Evolutionary conservation across 1,140 invertebrate genomes (phyloP).

Genomic region (Drosophila simulans): DNA sequence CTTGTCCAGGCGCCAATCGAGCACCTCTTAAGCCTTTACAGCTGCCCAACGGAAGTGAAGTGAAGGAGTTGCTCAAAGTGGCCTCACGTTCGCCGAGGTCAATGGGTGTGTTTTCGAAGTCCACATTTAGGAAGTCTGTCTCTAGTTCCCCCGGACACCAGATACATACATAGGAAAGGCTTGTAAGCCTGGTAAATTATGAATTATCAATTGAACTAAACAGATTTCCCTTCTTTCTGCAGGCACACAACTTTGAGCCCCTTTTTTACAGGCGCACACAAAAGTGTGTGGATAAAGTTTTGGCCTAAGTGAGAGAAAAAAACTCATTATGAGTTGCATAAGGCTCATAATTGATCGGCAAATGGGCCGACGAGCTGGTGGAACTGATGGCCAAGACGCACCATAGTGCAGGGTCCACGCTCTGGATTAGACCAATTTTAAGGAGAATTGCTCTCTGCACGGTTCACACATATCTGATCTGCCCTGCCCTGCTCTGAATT

Average conservation of each 20-base stretch:
- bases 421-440: constrained; percentile 79
- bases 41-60: constrained; percentile 50
- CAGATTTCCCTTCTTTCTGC: no score
- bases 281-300: not conserved
- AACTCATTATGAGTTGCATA: constrained; percentile 44
- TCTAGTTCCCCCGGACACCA: no score
- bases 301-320: no score
- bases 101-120: no score
- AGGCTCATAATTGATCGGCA: constrained; percentile 39
- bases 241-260: no score
- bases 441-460: constrained; percentile 64
- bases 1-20: constrained; percentile 52
- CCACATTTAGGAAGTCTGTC: not conserved
- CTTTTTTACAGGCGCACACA: no score
- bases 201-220: no score
- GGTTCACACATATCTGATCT: constrained; percentile 55
- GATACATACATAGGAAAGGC: no score
- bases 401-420: constrained; percentile 2
- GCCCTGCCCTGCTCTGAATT: not conserved
- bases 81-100: constrained; percentile 8
- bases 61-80: constrained; percentile 19
- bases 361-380: not conserved
- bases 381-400: not conserved
- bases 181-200: no score
- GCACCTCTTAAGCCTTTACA: constrained; percentile 66